Conservation (phyloP, 2,113 vertebrate species). For the Poeciliopsis turrubarensis region DNA sequence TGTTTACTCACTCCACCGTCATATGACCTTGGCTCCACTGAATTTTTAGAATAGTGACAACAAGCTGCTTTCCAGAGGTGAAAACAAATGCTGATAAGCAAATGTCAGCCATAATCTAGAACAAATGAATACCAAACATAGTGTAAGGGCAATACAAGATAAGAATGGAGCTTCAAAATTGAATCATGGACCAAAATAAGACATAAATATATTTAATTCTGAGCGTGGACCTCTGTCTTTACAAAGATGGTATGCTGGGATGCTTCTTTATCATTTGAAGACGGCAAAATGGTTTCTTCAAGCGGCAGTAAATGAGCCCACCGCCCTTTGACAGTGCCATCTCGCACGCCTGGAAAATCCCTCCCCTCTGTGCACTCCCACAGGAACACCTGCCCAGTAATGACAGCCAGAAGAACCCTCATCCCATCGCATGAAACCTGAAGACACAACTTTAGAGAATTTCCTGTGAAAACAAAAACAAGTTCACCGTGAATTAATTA, state of each 20-base stretch:
- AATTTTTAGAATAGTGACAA: slow-evolving; percentile 85
- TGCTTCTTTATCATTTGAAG: slow-evolving; percentile 86
- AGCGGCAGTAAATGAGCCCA: slow-evolving; percentile 85
- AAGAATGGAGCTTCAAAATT: not conserved
- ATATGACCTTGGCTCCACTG: slow-evolving; percentile 82
- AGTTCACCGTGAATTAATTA: not conserved
- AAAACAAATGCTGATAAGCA: slow-evolving; percentile 90
- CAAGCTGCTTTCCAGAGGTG: slow-evolving; percentile 80
- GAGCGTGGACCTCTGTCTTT: slow-evolving; percentile 83
- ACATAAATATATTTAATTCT: not conserved
- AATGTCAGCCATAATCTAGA: slow-evolving; percentile 85
- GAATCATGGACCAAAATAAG: not conserved
- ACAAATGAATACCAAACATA: not conserved
- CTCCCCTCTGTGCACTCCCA: slow-evolving; percentile 85
- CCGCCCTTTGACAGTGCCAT: slow-evolving; percentile 70
- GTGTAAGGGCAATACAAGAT: not conserved
- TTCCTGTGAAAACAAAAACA: slow-evolving; percentile 68
- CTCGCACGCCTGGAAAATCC: slow-evolving; percentile 65
- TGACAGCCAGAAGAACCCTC: slow-evolving; percentile 79
- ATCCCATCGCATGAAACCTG: slow-evolving; percentile 87
- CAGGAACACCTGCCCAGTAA: slow-evolving; percentile 83
- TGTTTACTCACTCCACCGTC: slow-evolving; percentile 77
- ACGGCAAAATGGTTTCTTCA: slow-evolving; percentile 81
- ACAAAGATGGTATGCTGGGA: slow-evolving; percentile 83
- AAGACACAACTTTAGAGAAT: slow-evolving; percentile 75